Evolutionary conservation across 2,888 invertebrate species (phyloP), one percentile per base, ranked within the genome.

Genomic region (Pandemis heparana): DNA sequence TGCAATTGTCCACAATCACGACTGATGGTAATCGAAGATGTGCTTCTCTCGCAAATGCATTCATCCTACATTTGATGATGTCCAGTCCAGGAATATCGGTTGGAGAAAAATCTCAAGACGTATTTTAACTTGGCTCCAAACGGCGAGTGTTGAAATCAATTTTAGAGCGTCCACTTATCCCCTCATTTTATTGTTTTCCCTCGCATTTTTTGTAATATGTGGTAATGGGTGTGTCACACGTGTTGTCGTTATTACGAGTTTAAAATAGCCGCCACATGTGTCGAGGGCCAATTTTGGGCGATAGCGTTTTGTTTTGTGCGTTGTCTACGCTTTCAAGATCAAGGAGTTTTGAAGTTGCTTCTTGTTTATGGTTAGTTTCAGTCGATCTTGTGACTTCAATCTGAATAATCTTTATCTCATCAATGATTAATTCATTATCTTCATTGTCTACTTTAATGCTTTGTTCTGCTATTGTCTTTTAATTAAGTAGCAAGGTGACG

Each of bases 231-330:
- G 88, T 82, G 87, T 87, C 94, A 94, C 93, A 94, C 92, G 93
- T 94, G 94, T 87, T 87, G 93, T 87, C 90, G 91, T 92, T 94
- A 90, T 92, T 92, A 94, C 89, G 94, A 92, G 94, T 94, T 94
- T 92, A 94, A 94, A 94, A 94, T 94, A 94, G 92, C 94, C 89
- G 80, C 83, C 85, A 83, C 89, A 88, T 89, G 90, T 85, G 83
- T 85, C 83, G 82, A 79, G 85, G 87, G 86, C 87, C 88, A 89
- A 87, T 91, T 92, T 92, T 83, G 89, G 85, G 83, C 51, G 86
- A 85, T 85, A 82, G 82, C 83, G 82, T 86, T 84, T 82, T 80
- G 78, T 79, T 78, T 78, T 79, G 79, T 79, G 75, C 77, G 81
- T 79, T 77, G 80, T 79, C 75, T 78, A 79, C 77, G 77, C 70